phyloP scores from a whole-genome alignment of 2,113 vertebrate genomes.

The Sus scrofa region DNA sequence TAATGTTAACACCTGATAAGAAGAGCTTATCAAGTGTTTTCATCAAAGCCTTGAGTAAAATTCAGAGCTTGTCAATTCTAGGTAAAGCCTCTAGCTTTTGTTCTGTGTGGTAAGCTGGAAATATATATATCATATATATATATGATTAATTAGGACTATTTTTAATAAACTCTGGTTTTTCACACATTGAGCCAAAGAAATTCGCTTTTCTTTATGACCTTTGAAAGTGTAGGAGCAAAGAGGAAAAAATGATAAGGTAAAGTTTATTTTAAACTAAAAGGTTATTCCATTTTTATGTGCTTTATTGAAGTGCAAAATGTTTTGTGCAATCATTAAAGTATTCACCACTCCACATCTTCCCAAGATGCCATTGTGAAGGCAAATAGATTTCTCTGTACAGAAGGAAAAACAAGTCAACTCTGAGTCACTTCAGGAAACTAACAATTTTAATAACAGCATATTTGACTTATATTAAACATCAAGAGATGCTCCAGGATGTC shows the following conservation, averaged over 20 bases:
- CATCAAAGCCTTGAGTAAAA: not conserved
- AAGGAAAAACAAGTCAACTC: constrained; percentile 41
- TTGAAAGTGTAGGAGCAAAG: constrained; percentile 47
- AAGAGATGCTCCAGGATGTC: not conserved
- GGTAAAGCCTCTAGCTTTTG: not conserved
- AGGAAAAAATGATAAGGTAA: not conserved
- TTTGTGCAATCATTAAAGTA: constrained; percentile 55
- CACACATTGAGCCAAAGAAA: constrained; percentile 30
- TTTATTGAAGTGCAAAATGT: constrained; percentile 6
- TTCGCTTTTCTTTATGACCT: constrained; percentile 57
- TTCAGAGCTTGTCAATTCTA: not conserved
- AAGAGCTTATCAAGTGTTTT: not conserved
- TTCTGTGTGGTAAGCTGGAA: not conserved
- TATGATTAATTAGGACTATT: not conserved
- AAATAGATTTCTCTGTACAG: constrained; percentile 39
- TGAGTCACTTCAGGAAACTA: constrained; percentile 38
- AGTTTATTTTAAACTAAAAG: constrained; percentile 58
- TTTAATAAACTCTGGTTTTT: constrained; percentile 22
- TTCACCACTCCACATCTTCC: constrained; percentile 14
- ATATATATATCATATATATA: not conserved
- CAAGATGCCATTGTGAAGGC: not conserved
- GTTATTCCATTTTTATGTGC: constrained; percentile 28
- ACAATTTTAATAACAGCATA: constrained; percentile 25
- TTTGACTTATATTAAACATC: constrained; percentile 59
- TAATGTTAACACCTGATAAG: not conserved